A percentile compares a stretch with the other conserved stretches of the same genome.
phyloP scores from a whole-genome alignment of 2,888 invertebrate species.

The Sthenelais limicola region DNA sequence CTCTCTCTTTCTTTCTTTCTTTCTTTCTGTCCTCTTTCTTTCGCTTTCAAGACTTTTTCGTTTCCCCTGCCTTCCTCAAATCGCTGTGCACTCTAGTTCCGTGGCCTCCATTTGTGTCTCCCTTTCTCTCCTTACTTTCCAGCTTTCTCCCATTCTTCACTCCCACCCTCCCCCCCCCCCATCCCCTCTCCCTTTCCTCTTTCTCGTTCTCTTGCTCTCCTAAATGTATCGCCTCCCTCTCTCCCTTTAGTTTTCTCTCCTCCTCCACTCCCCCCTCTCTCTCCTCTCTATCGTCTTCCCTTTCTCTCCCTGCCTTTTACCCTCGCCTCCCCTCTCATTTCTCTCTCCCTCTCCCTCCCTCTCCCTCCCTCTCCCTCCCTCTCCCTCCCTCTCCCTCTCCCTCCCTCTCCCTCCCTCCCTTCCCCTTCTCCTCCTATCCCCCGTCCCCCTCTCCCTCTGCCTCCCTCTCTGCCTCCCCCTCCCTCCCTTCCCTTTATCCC shows the following conservation, averaged over 20 bases:
- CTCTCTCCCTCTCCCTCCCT: background rate
- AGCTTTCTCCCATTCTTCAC: background rate
- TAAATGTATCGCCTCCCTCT: background rate
- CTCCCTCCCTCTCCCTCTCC: background rate
- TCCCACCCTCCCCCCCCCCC: background rate
- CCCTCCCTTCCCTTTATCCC: background rate
- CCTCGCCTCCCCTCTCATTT: background rate
- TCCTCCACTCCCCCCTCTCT: background rate
- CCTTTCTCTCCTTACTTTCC: background rate
- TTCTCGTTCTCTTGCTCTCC: background rate
- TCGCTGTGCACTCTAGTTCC: too few species aligned
- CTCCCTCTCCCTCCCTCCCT: background rate
- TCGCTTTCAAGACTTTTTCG: too few species aligned
- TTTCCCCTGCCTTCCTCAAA: too few species aligned
- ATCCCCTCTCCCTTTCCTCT: slow-evolving; percentile 1
- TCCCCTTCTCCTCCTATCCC: background rate
- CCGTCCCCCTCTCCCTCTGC: background rate
- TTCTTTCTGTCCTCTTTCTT: too few species aligned
- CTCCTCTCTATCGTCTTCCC: background rate
- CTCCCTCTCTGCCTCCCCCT: background rate
- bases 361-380: background rate
- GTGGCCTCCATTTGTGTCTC: too few species aligned
- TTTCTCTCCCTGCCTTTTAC: background rate
- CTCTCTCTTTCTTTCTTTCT: background rate
- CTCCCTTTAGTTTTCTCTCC: background rate